Evolutionary conservation across 2,888 invertebrate genomes (phyloP).

Genomic region (Mythimna pallens): DNA sequence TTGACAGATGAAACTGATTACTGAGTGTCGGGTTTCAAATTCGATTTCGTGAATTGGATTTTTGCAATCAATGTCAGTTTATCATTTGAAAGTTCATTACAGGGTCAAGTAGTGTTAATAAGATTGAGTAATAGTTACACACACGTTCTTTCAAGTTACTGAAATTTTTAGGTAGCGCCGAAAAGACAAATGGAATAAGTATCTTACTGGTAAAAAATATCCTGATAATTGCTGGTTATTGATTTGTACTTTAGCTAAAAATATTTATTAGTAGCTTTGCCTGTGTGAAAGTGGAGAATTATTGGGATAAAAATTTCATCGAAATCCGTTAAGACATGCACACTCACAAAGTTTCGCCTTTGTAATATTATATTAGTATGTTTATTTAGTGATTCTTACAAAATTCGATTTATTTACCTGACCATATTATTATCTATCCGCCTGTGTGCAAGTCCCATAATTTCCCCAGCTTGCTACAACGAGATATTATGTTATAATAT

Average conservation of each 20-base stretch:
- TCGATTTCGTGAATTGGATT: conserved; percentile 31
- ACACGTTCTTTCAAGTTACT: not conserved
- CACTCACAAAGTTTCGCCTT: no score
- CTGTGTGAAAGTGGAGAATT: no score
- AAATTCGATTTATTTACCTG: not conserved
- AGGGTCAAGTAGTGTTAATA: conserved; percentile 17
- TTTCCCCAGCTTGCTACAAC: conserved; percentile 20
- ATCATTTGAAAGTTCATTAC: conserved; percentile 38
- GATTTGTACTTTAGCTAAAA: not conserved
- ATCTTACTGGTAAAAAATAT: not conserved
- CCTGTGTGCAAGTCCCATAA: not conserved
- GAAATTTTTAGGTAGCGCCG: not conserved
- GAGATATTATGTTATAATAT: conserved; percentile 43
- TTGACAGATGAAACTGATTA: conserved; percentile 54
- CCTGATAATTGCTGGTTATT: not conserved
- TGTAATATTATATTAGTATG: no score
- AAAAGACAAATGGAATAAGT: not conserved
- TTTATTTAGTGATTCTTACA: not conserved
- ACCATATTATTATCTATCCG: not conserved
- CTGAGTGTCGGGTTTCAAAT: conserved; percentile 41
- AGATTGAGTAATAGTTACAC: not conserved
- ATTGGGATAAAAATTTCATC: no score
- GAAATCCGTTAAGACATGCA: no score
- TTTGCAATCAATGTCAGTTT: conserved; percentile 18
- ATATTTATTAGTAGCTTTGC: no score